Evolutionary conservation across 1,140 invertebrate genomes (phyloP).

Genomic region (Habropoda laboriosa): DNA sequence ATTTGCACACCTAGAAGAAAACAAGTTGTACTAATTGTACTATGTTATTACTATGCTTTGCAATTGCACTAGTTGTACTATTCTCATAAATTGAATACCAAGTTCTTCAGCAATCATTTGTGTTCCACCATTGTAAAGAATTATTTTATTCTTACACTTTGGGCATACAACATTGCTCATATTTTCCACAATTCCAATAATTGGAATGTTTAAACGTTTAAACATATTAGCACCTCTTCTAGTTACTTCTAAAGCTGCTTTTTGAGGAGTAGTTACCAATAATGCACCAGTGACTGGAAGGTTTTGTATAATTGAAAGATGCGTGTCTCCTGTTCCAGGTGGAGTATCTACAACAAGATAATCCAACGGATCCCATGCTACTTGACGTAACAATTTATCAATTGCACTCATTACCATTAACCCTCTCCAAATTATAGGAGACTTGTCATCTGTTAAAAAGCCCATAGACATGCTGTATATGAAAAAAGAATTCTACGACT

Average conservation of each 20-base stretch:
- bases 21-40: too few species aligned
- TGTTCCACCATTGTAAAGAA: slow-evolving; percentile 84
- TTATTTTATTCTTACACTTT: slow-evolving; percentile 85
- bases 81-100: slow-evolving; percentile 65
- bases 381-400: slow-evolving; percentile 90
- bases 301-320: slow-evolving; percentile 93
- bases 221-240: slow-evolving; percentile 91
- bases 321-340: slow-evolving; percentile 95
- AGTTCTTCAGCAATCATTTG: slow-evolving; percentile 82
- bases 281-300: slow-evolving; percentile 91
- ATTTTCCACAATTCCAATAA: slow-evolving; percentile 92
- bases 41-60: too few species aligned
- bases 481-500: slow-evolving; percentile 21
- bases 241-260: slow-evolving; percentile 90
- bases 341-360: slow-evolving; percentile 94
- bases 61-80: too few species aligned
- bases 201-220: slow-evolving; percentile 89
- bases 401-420: slow-evolving; percentile 97
- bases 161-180: slow-evolving; percentile 90
- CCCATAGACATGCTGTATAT: slow-evolving; percentile 93
- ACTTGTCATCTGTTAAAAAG: slow-evolving; percentile 89
- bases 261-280: slow-evolving; percentile 93
- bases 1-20: slow-evolving; percentile 75
- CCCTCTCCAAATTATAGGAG: slow-evolving; percentile 93
- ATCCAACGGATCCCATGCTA: slow-evolving; percentile 91